Evolutionary conservation across 2,888 invertebrate species (phyloP).

Genomic region (Euzetes globulus): DNA sequence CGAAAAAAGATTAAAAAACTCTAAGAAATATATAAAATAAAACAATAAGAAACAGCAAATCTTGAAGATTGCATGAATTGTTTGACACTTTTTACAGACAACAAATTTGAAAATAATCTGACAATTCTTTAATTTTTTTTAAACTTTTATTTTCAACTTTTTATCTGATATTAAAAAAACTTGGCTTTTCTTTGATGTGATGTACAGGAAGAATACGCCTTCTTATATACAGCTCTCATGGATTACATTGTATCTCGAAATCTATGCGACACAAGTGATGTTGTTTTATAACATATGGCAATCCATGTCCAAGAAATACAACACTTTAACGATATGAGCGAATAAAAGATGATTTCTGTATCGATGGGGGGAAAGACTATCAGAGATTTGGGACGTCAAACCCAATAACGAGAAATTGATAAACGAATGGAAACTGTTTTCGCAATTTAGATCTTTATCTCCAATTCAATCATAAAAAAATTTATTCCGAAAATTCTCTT

Average conservation of each 20-base stretch:
- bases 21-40: too few species aligned
- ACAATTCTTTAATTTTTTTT: not conserved
- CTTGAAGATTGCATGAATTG: not conserved
- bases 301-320: conserved; percentile 24
- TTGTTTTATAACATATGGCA: conserved; percentile 39
- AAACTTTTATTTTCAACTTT: not conserved
- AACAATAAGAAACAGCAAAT: not conserved
- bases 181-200: not conserved
- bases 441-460: not conserved
- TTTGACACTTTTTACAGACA: not conserved
- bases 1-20: too few species aligned
- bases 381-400: conserved; percentile 5
- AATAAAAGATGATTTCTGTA: not conserved
- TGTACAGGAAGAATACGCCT: conserved; percentile 78
- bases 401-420: not conserved
- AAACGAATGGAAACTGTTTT: not conserved
- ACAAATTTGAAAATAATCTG: conserved; percentile 20
- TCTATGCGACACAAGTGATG: conserved; percentile 42
- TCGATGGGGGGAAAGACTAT: not conserved
- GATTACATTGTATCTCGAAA: conserved; percentile 42
- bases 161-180: not conserved
- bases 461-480: not conserved
- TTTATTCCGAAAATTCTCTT: not conserved
- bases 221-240: conserved; percentile 76
- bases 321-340: not conserved